Base-by-base conservation (phyloP, 2,797 vertebrate genomes). In the Heteromormyrus szaboi region DNA sequence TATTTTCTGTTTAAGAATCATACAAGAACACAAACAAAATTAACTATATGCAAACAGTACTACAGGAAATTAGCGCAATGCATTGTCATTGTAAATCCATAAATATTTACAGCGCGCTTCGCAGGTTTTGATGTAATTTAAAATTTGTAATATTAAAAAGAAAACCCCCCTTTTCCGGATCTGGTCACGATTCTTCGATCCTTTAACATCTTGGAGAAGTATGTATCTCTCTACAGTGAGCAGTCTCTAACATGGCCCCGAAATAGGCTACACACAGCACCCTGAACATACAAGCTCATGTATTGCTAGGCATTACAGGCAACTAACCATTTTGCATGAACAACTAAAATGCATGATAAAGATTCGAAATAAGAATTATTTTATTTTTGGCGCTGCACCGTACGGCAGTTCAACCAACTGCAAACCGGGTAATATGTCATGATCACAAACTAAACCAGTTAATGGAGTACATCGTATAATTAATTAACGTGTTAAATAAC, bases 81-180 rank as follows among this genome's bases (percentile, higher is more conserved):
- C 53, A 84, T 92, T 91, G 92, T 91, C 91, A 92, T 89, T 91
- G 91, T 90, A 93, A 88, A 85, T 85, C 11, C 81, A 22, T 29
- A 50, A 22, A 22, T 11, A 84, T 84, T 50, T 48, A 84, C 81
- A 84, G 33, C 41, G 41, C 41, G 14, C 41, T 11, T 48, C 8
- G 17, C 41, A 22, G 46, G n/a, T 84, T 41, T 50, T 84, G n/a
- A 83, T 48, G 12, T 14, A 41, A 76, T 76, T 41, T 3, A 44
- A 7, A 41, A 79, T 44, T n/a, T 41, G 37, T n/a, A 46, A 46
- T 44, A 19, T 81, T 19, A 81, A 19, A 79, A 81, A 19, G 7
- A 37, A 37, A 37, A 14, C 3, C 29, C 65, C 29, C 29, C 29
- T 37, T 72, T 17, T 37, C 29, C 3, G 41, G 88, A 86, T 86